Evolutionary conservation across 1,140 invertebrate genomes (phyloP).

Genomic region (Cherax quadricarinatus): DNA sequence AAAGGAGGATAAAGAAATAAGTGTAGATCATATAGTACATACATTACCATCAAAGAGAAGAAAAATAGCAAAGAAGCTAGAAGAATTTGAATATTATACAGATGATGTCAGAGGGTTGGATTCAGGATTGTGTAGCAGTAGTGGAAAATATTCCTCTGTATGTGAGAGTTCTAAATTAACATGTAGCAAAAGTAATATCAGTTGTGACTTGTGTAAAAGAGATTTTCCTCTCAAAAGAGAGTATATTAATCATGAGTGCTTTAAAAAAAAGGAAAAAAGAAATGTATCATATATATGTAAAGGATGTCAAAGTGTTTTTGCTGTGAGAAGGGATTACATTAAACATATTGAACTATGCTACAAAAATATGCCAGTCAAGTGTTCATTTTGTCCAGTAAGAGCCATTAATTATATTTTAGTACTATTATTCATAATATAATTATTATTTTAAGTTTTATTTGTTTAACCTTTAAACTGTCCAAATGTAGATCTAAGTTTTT

Average conservation of each 20-base stretch:
- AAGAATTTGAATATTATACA: slow-evolving; percentile 53
- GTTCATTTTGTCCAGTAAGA: slow-evolving; percentile 39
- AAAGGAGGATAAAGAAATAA: not conserved
- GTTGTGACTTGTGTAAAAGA: slow-evolving; percentile 17
- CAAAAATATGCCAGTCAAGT: slow-evolving; percentile 47
- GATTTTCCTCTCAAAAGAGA: slow-evolving; percentile 32
- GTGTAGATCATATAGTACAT: not conserved
- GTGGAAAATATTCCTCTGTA: not conserved
- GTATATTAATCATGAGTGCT: slow-evolving; percentile 22
- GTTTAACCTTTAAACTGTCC: too few species aligned
- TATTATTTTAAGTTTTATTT: too few species aligned
- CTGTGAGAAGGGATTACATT: slow-evolving; percentile 43
- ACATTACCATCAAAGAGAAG: slow-evolving; percentile 20
- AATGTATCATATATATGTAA: slow-evolving; percentile 36
- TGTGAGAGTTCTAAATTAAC: not conserved
- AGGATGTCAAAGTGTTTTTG: slow-evolving; percentile 26
- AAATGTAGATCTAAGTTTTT: too few species aligned
- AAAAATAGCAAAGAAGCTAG: slow-evolving; percentile 39
- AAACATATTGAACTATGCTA: slow-evolving; percentile 53
- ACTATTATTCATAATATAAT: too few species aligned
- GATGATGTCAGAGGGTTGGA: not conserved
- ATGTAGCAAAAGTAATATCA: not conserved
- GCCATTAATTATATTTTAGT: too few species aligned
- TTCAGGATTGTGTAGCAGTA: not conserved
- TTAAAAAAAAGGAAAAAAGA: not conserved